These are phyloP conservation scores for Etia nguti DNA, from an alignment of 2,113 vertebrate genomes.

Conservation along the genomic window DNA sequence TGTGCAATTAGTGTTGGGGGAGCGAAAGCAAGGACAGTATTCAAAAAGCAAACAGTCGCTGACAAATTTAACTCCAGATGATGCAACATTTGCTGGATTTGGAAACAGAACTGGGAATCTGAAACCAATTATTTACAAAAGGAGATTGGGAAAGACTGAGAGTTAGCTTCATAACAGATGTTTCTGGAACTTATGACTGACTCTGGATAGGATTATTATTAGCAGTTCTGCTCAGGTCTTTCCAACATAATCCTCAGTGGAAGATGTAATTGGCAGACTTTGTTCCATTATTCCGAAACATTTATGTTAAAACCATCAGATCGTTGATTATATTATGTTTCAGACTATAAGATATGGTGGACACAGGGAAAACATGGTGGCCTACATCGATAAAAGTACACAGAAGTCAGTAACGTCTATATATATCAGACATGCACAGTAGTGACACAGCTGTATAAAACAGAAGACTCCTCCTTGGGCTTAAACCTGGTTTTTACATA, in stretches of 20 bases:
- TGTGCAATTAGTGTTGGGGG: slow-evolving; percentile 28
- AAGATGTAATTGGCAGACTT: slow-evolving; percentile 42
- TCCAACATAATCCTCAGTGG: slow-evolving; percentile 28
- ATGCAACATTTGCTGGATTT: slow-evolving; percentile 51
- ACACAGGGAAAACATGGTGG: background rate
- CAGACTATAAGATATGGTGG: background rate
- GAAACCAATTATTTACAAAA: slow-evolving; percentile 61
- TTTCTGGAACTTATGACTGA: slow-evolving; percentile 56
- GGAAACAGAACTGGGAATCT: slow-evolving; percentile 52
- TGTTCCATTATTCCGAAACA: slow-evolving; percentile 13
- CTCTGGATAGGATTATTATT: slow-evolving; percentile 64
- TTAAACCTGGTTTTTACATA: slow-evolving; percentile 36
- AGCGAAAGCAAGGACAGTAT: slow-evolving; percentile 16
- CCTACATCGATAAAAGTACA: background rate
- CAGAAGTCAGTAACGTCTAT: background rate
- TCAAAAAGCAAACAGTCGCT: slow-evolving; percentile 46
- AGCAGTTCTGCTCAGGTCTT: slow-evolving; percentile 36
- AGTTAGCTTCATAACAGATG: slow-evolving; percentile 56
- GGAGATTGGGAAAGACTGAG: slow-evolving; percentile 47
- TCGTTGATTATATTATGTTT: background rate
- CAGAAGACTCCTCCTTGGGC: background rate
- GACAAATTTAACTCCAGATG: slow-evolving; percentile 52
- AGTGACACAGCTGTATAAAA: background rate
- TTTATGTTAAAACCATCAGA: slow-evolving; percentile 17
- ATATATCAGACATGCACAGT: background rate